Percentiles rank a stretch among this genome's conserved stretches.
Evolutionary conservation across 2,888 invertebrate genomes (phyloP).

Genomic region (Lasioglossum calceatum): DNA sequence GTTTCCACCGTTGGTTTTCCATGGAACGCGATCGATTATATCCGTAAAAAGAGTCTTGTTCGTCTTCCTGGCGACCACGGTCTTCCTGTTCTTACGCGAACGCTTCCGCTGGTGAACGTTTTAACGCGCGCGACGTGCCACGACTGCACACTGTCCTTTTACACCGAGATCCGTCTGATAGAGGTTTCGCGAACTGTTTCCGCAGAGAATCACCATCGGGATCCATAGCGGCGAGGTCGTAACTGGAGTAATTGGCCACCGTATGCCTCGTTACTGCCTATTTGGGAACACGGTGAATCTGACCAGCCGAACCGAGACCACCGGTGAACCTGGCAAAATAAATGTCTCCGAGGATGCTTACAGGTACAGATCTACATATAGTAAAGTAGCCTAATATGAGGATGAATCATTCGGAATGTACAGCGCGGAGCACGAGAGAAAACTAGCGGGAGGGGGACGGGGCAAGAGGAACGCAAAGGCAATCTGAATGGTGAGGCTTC

Average conservation of each 20-base stretch:
- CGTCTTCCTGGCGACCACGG: conserved; percentile 43
- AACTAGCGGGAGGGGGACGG: too few relatives aligned
- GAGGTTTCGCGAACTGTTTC: conserved; percentile 48
- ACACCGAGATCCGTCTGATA: conserved; percentile 3
- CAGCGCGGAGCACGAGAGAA: not conserved
- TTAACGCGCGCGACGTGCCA: conserved; percentile 45
- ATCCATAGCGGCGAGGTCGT: conserved; percentile 98
- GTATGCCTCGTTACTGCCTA: conserved; percentile 95
- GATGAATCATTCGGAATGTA: not conserved
- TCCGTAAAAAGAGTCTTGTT: conserved; percentile 55
- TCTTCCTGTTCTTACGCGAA: conserved; percentile 53
- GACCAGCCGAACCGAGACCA: conserved; percentile 97
- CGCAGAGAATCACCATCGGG: conserved; percentile 95
- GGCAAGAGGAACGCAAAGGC: too few relatives aligned
- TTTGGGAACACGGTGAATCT: conserved; percentile 98
- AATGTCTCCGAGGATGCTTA: conserved; percentile 97
- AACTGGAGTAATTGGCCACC: conserved; percentile 96
- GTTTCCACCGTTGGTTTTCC: conserved; percentile 10
- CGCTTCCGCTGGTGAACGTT: conserved; percentile 36
- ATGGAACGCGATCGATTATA: conserved; percentile 24
- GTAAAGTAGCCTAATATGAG: too few relatives aligned
- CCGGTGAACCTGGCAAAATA: conserved; percentile 94
- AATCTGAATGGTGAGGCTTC: too few relatives aligned
- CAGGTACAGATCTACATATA: conserved; percentile 86
- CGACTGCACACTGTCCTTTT: conserved; percentile 22